Evolutionary conservation across 2,888 invertebrate species (phyloP).

Genomic region (Coelopa pilipes): DNA sequence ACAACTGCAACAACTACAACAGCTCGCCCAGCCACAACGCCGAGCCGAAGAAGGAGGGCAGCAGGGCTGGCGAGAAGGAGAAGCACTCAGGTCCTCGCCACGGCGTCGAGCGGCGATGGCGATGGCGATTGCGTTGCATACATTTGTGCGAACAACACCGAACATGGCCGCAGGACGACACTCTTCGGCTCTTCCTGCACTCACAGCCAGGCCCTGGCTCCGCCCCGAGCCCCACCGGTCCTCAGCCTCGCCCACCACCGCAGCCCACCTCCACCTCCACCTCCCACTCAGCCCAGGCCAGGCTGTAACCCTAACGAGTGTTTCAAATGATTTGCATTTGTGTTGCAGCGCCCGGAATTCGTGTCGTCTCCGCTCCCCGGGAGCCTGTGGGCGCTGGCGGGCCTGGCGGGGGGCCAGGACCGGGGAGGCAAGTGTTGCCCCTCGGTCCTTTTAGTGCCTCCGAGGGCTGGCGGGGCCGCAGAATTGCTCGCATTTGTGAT

Average conservation of each 20-base stretch:
- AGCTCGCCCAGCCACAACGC: neutral
- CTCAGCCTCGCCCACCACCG: no score
- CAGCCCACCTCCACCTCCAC: neutral
- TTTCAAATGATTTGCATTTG: neutral
- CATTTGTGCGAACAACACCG: conserved; percentile 9
- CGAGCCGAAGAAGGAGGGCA: no score
- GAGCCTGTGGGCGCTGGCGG: no score
- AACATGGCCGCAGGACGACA: conserved; percentile 6
- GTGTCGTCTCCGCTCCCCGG: neutral
- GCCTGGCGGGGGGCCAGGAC: no score
- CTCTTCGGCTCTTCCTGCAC: neutral
- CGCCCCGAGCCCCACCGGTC: neutral
- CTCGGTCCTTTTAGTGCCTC: no score
- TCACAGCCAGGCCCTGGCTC: neutral
- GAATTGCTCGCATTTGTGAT: no score
- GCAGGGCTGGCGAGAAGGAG: no score
- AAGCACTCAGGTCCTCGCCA: no score
- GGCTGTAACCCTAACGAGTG: neutral
- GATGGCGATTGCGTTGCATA: conserved; percentile 13
- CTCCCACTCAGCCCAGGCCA: neutral
- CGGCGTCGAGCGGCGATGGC: neutral
- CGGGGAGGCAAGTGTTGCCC: no score
- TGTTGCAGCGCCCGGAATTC: neutral
- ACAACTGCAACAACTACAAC: conserved; percentile 12
- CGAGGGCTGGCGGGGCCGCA: no score